Base-by-base conservation (phyloP, 2,888 invertebrate species). In the Gerris lacustris region DNA sequence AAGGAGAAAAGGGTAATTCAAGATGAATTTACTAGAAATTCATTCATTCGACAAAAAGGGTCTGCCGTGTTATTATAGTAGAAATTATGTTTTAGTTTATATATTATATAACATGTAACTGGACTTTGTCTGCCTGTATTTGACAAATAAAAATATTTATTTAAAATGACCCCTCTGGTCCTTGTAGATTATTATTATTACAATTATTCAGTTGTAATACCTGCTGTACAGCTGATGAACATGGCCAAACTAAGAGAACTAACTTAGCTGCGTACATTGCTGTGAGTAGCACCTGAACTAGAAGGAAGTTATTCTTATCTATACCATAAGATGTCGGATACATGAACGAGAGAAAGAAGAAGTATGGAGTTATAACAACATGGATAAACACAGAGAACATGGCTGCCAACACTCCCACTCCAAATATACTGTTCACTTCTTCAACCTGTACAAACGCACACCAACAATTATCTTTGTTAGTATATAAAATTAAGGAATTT, bases 281-380 rank as follows among this genome's bases (percentile, higher is more conserved):
- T 11, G 55, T 55, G 11, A 55, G 55, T 55, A 55, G 9, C 1
- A 55, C 15, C 15, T 55, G 47, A 5, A 71, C 44, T 1, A 71
- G 66, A 44, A 69, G 62, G 7, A 18, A 7, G 6, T 63, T 5
- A 44, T n/a, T 63, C 11, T 45, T 31, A 7, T 66, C 31, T 15
- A 72, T 72, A 18, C 71, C 71, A 43, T 73, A 73, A 7, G 72
- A 70, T 4, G 72, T 71, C 0, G 75, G 75, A 63, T 75, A 76
- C 69, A 76, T 71, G 63, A 75, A 70, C 67, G 75, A 70, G 44
- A 75, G 68, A 44, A 75, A 72, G 71, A 76, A 73, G 63, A 75
- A 76, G 71, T 76, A 75, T 6, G 76, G 75, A 7, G 76, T 73
- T 7, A 74, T 75, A 66, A 75, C 74, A 44, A 74, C 71, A 18